A percentile compares a stretch with the other conserved stretches of the same genome.
Evolutionary conservation across 2,113 vertebrate genomes (phyloP).

Genomic region (Sminthopsis crassicaudata): DNA sequence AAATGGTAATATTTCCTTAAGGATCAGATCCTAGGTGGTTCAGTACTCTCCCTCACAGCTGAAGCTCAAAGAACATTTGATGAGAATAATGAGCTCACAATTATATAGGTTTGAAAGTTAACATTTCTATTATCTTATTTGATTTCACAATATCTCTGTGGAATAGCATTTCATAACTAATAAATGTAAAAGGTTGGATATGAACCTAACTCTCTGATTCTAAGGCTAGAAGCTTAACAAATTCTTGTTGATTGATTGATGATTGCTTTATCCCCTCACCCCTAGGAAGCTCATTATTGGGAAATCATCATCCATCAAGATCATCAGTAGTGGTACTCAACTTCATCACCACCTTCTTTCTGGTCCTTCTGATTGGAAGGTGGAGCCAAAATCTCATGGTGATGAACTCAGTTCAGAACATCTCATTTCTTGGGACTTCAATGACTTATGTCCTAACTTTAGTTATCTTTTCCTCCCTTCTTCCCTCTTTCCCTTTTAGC

Average conservation of each 20-base stretch:
- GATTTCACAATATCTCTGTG: neutral
- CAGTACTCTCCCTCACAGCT: neutral
- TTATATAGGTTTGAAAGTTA: neutral
- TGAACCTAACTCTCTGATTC: neutral
- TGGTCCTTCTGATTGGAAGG: neutral
- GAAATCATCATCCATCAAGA: neutral
- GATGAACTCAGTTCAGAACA: neutral
- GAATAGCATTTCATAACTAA: neutral
- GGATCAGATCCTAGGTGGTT: neutral
- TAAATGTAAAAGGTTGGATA: neutral
- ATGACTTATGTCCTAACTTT: no score
- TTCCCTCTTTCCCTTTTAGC: neutral
- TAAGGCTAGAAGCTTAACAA: neutral
- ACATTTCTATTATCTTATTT: neutral
- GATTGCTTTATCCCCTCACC: neutral
- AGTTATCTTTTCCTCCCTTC: neutral
- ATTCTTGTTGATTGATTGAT: neutral
- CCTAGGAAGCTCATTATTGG: neutral
- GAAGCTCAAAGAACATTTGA: neutral
- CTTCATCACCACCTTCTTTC: neutral
- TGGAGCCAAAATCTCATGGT: neutral
- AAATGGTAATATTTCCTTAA: neutral
- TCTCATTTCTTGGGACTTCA: neutral
- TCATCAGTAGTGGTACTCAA: neutral
- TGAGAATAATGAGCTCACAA: neutral